Percentiles rank a stretch among this genome's conserved stretches.
These are phyloP conservation scores for Microdon myrmicae DNA, from an alignment of 2,888 invertebrate species.

Conservation along the genomic window DNA sequence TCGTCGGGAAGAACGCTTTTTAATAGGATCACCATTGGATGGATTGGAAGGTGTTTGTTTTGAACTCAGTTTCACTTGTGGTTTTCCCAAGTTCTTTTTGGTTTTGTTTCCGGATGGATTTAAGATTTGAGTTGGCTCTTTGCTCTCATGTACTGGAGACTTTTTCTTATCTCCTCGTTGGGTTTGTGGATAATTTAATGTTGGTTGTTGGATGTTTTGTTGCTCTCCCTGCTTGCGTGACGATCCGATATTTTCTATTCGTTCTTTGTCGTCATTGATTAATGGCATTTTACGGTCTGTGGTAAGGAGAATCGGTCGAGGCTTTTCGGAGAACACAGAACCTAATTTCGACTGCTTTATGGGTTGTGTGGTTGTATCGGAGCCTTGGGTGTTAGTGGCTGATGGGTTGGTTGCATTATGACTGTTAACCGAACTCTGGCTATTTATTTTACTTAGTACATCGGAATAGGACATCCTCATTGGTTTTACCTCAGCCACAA, in stretches of 20 bases:
- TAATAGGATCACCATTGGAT: slow-evolving; percentile 7
- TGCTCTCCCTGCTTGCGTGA: slow-evolving; percentile 16
- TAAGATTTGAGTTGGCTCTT: slow-evolving; percentile 59
- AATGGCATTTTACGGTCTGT: slow-evolving; percentile 28
- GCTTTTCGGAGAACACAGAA: slow-evolving; percentile 1
- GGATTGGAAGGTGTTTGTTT: slow-evolving; percentile 55
- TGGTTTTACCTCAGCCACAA: slow-evolving; percentile 86
- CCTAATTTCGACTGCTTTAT: slow-evolving; percentile 16
- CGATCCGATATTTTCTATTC: slow-evolving; percentile 10
- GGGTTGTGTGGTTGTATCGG: slow-evolving; percentile 6
- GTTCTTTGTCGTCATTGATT: slow-evolving; percentile 23
- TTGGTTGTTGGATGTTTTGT: slow-evolving; percentile 3
- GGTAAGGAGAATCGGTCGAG: slow-evolving; percentile 7
- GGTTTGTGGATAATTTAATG: background rate
- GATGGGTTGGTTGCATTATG: slow-evolving; percentile 20
- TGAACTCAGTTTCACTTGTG: slow-evolving; percentile 54
- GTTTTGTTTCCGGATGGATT: slow-evolving; percentile 30
- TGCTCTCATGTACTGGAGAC: slow-evolving; percentile 67
- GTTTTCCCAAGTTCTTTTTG: slow-evolving; percentile 20
- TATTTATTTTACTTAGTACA: slow-evolving; percentile 77
- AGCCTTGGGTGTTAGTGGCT: slow-evolving; percentile 4
- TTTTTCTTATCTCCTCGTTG: slow-evolving; percentile 63
- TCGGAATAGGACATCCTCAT: slow-evolving; percentile 89
- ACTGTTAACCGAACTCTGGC: slow-evolving; percentile 67
- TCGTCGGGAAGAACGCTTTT: slow-evolving; percentile 27